Percentiles rank a stretch among this genome's conserved stretches.
phyloP scores from a whole-genome alignment of 2,113 vertebrate genomes.

The Phaetusa simplex region DNA sequence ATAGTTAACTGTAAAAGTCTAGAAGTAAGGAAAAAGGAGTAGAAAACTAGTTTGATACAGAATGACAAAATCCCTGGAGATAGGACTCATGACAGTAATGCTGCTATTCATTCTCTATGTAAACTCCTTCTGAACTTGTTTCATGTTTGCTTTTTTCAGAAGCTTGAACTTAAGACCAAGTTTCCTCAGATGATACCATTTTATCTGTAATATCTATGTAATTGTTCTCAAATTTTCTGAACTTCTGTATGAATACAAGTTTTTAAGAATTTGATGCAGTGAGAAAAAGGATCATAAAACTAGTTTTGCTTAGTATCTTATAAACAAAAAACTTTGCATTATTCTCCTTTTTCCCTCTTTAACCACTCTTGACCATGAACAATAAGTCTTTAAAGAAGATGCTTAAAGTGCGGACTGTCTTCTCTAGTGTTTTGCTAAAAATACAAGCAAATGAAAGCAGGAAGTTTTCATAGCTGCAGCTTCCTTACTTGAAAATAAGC shows the following conservation, averaged over 20 bases:
- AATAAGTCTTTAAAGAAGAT: not conserved
- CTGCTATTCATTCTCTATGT: not conserved
- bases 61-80: not conserved
- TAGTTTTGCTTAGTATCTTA: not conserved
- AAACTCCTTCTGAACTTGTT: not conserved
- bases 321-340: fast-evolving
- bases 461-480: not conserved
- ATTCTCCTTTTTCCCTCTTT: not conserved
- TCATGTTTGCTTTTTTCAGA: not conserved
- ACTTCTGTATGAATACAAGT: not conserved
- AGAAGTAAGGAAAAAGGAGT: not conserved
- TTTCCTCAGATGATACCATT: not conserved
- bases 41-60: not conserved
- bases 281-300: not conserved
- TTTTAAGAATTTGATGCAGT: not conserved
- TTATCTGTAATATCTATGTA: not conserved
- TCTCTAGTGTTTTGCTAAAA: not conserved
- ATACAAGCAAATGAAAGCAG: not conserved
- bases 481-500: not conserved
- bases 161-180: not conserved
- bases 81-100: not conserved
- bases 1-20: not conserved
- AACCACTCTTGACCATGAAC: not conserved
- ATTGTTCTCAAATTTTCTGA: not conserved
- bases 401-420: not conserved